These are phyloP conservation scores for Prenolepis imparis DNA, from an alignment of 2,888 invertebrate species.

Conservation along the genomic window DNA sequence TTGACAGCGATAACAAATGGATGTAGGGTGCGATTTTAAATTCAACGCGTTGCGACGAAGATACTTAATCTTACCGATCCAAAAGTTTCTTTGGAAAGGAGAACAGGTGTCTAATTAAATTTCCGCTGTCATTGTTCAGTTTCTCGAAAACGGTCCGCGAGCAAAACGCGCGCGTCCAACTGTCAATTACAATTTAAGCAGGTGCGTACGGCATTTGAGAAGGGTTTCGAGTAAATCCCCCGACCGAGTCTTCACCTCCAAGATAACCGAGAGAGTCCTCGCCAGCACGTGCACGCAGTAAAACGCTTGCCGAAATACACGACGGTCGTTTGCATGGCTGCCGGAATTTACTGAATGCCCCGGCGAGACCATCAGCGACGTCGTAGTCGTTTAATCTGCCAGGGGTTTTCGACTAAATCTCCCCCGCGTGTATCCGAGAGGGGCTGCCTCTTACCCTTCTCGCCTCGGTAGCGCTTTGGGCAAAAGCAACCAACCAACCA, in stretches of 20 bases:
- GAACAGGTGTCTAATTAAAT: not conserved
- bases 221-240: constrained; percentile 18
- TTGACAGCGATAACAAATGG: not conserved
- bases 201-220: constrained; percentile 10
- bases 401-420: constrained; percentile 44
- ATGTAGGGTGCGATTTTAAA: not conserved
- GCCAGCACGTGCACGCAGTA: constrained; percentile 41
- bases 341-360: constrained; percentile 72
- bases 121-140: not conserved
- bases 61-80: not conserved
- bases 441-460: constrained; percentile 43
- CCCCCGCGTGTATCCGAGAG: constrained; percentile 17
- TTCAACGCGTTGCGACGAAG: not conserved
- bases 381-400: constrained; percentile 70
- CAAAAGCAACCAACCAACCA: constrained; percentile 25
- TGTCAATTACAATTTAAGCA: constrained; percentile 45
- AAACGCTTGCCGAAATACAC: constrained; percentile 66
- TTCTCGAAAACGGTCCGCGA: not conserved
- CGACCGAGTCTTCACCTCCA: not conserved
- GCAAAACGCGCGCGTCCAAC: not conserved
- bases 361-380: constrained; percentile 69
- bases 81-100: not conserved
- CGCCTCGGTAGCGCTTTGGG: constrained; percentile 11
- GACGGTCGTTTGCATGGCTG: constrained; percentile 68
- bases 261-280: constrained; percentile 3